Evolutionary conservation across 1,140 invertebrate genomes (phyloP).

Genomic region (Patella vulgata): DNA sequence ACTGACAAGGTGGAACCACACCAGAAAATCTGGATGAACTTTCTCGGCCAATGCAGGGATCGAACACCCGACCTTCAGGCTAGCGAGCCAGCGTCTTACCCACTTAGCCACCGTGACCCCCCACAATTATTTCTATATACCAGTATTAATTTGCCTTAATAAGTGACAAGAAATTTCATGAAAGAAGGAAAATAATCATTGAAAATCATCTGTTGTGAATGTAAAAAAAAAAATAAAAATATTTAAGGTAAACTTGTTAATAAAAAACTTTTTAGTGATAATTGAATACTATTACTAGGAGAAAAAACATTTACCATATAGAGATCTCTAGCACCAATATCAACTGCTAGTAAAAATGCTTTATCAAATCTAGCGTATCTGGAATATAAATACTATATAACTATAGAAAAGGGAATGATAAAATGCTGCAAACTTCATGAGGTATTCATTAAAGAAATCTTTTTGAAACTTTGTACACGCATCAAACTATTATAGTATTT

Average conservation of each 20-base stretch:
- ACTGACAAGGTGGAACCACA: too few relatives aligned
- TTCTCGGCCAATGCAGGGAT: too few relatives aligned
- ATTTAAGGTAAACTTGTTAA: neutral
- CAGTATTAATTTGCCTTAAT: too few relatives aligned
- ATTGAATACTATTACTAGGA: neutral
- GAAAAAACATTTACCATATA: slow-evolving; percentile 59
- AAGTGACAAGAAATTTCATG: too few relatives aligned
- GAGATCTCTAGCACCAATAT: slow-evolving; percentile 71
- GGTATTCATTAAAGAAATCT: neutral
- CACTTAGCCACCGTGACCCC: too few relatives aligned
- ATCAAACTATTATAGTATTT: too few relatives aligned
- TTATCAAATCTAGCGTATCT: slow-evolving; percentile 85
- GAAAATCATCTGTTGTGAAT: neutral
- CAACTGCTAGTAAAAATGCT: slow-evolving; percentile 85
- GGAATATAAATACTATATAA: slow-evolving; percentile 17
- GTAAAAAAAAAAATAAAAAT: neutral
- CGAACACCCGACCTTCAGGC: too few relatives aligned
- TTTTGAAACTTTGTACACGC: too few relatives aligned
- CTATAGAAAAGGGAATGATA: neutral
- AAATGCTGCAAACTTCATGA: neutral
- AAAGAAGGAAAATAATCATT: too few relatives aligned
- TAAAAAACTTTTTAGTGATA: neutral
- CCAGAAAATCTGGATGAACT: too few relatives aligned
- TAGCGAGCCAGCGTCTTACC: too few relatives aligned
- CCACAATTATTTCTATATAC: too few relatives aligned